Percentiles rank a stretch among this genome's conserved stretches.
These are phyloP conservation scores for Diplogasteroides magnus DNA, from an alignment of 1,140 invertebrate species.

Conservation along the genomic window DNA sequence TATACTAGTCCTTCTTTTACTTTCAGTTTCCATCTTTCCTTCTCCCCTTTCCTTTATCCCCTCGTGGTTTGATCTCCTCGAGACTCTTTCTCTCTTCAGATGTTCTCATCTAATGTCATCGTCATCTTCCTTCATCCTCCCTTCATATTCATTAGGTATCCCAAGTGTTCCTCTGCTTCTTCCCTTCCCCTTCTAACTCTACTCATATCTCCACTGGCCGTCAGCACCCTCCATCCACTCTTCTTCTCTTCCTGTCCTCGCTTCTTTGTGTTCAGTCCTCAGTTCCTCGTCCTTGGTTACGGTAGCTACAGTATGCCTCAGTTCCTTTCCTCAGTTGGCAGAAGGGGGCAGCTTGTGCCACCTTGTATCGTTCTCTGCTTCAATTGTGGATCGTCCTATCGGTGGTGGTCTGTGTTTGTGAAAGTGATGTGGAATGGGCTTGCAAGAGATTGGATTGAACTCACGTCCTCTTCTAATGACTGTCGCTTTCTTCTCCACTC, in stretches of 20 bases:
- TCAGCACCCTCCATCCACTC: background rate
- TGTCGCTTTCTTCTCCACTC: too few relatives aligned
- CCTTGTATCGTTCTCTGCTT: too few relatives aligned
- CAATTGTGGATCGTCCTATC: too few relatives aligned
- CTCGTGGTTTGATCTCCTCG: constrained; percentile 54
- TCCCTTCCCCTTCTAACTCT: background rate
- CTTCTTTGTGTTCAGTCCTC: too few relatives aligned
- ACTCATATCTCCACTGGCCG: background rate
- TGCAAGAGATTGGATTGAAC: too few relatives aligned
- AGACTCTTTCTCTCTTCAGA: constrained; percentile 88
- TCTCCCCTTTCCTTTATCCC: constrained; percentile 1
- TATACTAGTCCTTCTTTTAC: background rate
- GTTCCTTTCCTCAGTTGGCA: too few relatives aligned
- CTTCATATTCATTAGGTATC: constrained; percentile 8
- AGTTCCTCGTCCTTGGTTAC: too few relatives aligned
- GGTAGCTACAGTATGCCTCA: too few relatives aligned
- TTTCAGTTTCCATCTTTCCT: constrained; percentile 10
- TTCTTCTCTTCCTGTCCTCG: background rate
- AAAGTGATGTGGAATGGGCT: too few relatives aligned
- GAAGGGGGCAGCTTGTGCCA: too few relatives aligned
- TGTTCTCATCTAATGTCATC: constrained; percentile 16
- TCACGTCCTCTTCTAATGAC: too few relatives aligned
- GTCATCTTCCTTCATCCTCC: background rate
- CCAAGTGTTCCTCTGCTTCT: constrained; percentile 2
- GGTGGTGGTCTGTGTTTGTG: too few relatives aligned